phyloP scores from a whole-genome alignment of 2,113 vertebrate species.

The Rutilus rutilus region DNA sequence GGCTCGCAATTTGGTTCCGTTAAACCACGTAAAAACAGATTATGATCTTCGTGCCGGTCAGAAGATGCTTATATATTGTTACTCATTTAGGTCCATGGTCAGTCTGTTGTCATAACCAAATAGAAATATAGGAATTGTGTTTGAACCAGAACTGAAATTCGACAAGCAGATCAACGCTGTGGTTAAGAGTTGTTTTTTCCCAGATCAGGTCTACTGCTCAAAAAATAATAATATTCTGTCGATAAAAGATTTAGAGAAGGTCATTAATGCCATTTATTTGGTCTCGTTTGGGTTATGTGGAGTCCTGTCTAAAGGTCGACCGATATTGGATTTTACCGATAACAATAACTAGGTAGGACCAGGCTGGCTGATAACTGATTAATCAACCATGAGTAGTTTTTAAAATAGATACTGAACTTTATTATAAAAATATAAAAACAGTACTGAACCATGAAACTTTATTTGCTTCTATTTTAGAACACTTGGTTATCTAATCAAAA shows the following conservation, averaged over 20 bases:
- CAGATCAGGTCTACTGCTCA: not conserved
- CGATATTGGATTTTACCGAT: no score
- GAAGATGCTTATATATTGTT: not conserved
- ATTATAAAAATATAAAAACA: no score
- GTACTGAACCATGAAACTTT: no score
- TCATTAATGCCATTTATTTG: not conserved
- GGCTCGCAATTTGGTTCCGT: not conserved
- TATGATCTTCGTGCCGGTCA: not conserved
- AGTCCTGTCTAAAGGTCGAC: not conserved
- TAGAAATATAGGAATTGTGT: not conserved
- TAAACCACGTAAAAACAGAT: not conserved
- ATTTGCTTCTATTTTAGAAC: no score
- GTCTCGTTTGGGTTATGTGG: not conserved
- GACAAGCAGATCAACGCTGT: not conserved
- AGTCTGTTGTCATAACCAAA: not conserved
- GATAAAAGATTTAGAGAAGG: not conserved
- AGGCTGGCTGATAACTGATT: no score
- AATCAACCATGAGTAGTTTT: no score
- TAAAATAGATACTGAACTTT: no score
- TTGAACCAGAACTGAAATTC: not conserved
- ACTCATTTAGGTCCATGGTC: not conserved
- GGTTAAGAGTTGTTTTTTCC: not conserved
- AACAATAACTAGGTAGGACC: no score
- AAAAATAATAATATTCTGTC: not conserved
- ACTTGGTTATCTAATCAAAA: no score